These are phyloP conservation scores for Danaus melanippus DNA, from an alignment of 1,140 invertebrate genomes.

Conservation along the genomic window DNA sequence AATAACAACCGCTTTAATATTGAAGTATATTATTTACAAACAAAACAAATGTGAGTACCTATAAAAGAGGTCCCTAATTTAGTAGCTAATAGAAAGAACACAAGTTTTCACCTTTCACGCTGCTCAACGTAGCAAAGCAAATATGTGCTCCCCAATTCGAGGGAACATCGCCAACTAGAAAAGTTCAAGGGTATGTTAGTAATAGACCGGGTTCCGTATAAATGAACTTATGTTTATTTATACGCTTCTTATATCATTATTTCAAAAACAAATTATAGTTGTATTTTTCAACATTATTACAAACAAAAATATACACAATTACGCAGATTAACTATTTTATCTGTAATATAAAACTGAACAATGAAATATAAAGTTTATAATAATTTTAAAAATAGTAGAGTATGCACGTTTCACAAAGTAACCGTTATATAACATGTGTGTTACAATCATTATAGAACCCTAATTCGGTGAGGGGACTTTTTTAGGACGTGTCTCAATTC, in stretches of 20 bases:
- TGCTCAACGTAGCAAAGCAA: slow-evolving; percentile 21
- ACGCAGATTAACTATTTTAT: no score
- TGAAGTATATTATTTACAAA: slow-evolving; percentile 17
- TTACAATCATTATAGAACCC: not conserved
- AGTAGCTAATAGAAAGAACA: slow-evolving; percentile 26
- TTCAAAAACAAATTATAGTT: no score
- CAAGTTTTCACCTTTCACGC: slow-evolving; percentile 21
- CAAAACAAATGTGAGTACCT: slow-evolving; percentile 10
- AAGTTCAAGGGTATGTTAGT: slow-evolving; percentile 14
- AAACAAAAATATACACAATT: no score
- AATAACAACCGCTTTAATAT: no score
- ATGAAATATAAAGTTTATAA: not conserved
- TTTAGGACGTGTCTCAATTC: slow-evolving; percentile 26
- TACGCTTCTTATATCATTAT: no score
- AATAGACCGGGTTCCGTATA: slow-evolving; percentile 11
- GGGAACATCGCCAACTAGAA: slow-evolving; percentile 15
- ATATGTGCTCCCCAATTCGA: slow-evolving; percentile 23
- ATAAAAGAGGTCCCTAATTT: slow-evolving; percentile 21
- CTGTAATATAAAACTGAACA: not conserved
- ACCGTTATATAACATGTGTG: no score
- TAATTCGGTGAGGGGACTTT: slow-evolving; percentile 20
- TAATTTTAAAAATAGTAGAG: no score
- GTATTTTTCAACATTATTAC: no score
- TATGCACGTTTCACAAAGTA: no score
- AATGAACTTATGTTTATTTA: not conserved